These are phyloP conservation scores for Serripes groenlandicus DNA, from an alignment of 2,888 invertebrate genomes.

Conservation along the genomic window DNA sequence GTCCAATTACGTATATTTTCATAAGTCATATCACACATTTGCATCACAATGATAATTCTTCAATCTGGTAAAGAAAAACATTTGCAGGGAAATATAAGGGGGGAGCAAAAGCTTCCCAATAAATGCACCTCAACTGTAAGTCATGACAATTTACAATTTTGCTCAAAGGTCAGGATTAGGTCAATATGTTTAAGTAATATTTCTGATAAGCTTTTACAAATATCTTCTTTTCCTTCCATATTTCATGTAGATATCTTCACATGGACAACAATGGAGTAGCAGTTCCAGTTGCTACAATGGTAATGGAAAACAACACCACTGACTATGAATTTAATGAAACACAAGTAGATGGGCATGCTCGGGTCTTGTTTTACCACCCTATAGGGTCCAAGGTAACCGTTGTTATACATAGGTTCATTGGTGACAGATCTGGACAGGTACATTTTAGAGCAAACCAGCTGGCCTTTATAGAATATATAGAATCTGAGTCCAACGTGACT, in stretches of 20 bases:
- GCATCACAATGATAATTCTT: too few species aligned
- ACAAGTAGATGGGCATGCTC: constrained; percentile 71
- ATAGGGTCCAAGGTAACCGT: constrained; percentile 53
- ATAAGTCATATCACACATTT: too few species aligned
- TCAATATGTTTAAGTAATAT: too few species aligned
- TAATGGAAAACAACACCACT: constrained; percentile 72
- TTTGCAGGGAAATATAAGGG: too few species aligned
- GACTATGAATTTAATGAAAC: constrained; percentile 78
- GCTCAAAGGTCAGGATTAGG: too few species aligned
- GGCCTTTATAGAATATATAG: constrained; percentile 73
- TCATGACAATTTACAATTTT: too few species aligned
- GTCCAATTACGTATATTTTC: too few species aligned
- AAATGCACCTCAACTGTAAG: too few species aligned
- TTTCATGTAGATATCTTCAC: constrained; percentile 69
- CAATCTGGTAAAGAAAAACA: too few species aligned
- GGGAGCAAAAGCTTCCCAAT: too few species aligned
- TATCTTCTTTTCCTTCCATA: too few species aligned
- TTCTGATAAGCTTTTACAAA: too few species aligned
- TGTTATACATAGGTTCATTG: constrained; percentile 73
- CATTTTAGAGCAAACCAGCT: constrained; percentile 73
- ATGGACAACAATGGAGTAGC: constrained; percentile 73
- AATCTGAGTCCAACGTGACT: constrained; percentile 75
- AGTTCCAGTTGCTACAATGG: constrained; percentile 74
- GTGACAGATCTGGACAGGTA: constrained; percentile 77
- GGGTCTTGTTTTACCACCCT: constrained; percentile 75